These are phyloP conservation scores for Xyliphius kryptos DNA, from an alignment of 2,113 vertebrate species.

Conservation along the genomic window DNA sequence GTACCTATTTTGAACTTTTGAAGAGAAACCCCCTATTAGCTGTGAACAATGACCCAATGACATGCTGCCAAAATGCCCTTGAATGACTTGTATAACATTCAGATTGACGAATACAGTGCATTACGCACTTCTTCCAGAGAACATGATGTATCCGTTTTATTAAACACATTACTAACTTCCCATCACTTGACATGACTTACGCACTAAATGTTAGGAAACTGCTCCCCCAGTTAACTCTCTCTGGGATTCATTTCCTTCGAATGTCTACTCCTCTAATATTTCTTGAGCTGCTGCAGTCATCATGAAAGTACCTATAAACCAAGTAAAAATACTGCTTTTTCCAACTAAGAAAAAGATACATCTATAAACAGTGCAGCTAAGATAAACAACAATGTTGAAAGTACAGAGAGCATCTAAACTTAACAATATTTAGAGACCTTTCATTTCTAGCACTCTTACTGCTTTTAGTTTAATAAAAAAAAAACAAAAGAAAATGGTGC, in stretches of 20 bases:
- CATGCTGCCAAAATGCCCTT: conserved; percentile 12
- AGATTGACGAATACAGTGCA: conserved; percentile 1
- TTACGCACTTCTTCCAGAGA: conserved; percentile 13
- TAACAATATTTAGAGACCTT: too few relatives aligned
- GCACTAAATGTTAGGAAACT: neutral
- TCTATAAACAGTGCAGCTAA: neutral
- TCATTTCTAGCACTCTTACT: too few relatives aligned
- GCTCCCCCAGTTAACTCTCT: conserved; percentile 4
- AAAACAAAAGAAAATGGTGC: too few relatives aligned
- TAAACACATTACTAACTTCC: conserved; percentile 24
- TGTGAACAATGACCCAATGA: neutral
- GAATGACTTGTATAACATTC: conserved; percentile 6
- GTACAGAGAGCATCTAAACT: too few relatives aligned
- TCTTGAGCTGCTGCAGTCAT: neutral
- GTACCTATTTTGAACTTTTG: neutral
- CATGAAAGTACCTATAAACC: neutral
- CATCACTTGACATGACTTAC: neutral
- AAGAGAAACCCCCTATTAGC: neutral
- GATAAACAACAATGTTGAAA: too few relatives aligned
- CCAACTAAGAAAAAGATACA: too few relatives aligned
- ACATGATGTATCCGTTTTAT: neutral
- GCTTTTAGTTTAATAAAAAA: too few relatives aligned
- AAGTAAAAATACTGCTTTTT: neutral
- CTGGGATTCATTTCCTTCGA: neutral
- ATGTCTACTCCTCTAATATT: neutral